Conservation (phyloP, 1,140 invertebrate genomes). For the Drosophila sproati region DNA sequence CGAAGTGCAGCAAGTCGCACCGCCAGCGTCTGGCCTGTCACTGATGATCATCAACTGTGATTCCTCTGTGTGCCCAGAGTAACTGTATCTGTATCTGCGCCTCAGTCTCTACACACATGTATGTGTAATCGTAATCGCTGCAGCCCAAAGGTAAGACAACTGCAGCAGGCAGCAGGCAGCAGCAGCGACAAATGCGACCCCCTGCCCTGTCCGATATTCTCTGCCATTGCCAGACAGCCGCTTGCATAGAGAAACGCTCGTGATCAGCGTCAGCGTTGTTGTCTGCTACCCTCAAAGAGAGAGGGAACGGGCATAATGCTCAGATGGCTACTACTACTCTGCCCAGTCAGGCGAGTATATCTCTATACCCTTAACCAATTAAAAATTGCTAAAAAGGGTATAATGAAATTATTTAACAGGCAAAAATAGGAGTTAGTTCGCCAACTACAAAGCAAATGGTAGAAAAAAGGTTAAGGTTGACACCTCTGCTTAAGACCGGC, state of each 20-base stretch:
- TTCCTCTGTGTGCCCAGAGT: constrained; percentile 11
- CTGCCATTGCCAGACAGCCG: constrained; percentile 46
- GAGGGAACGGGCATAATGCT: constrained; percentile 4
- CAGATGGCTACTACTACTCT: not conserved
- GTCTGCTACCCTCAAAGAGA: constrained; percentile 39
- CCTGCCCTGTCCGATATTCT: constrained; percentile 14
- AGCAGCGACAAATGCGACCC: constrained; percentile 24
- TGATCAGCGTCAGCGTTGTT: constrained; percentile 60
- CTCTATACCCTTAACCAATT: too few species aligned
- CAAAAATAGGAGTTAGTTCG: too few species aligned
- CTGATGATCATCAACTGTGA: constrained; percentile 46
- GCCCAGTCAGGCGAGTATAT: not conserved
- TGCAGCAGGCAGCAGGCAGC: constrained; percentile 32
- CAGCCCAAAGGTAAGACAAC: constrained; percentile 65
- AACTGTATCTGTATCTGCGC: constrained; percentile 32
- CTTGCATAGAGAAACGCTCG: constrained; percentile 65
- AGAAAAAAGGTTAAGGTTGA: too few species aligned
- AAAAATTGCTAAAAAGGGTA: too few species aligned
- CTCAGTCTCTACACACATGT: not conserved
- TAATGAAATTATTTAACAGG: too few species aligned
- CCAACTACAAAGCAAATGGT: too few species aligned
- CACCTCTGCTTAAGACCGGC: too few species aligned
- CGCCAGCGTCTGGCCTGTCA: constrained; percentile 63
- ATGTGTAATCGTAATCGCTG: constrained; percentile 49
- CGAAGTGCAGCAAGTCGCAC: constrained; percentile 65